Base-by-base conservation (phyloP, 2,888 invertebrate genomes). In the Erynnis tages region DNA sequence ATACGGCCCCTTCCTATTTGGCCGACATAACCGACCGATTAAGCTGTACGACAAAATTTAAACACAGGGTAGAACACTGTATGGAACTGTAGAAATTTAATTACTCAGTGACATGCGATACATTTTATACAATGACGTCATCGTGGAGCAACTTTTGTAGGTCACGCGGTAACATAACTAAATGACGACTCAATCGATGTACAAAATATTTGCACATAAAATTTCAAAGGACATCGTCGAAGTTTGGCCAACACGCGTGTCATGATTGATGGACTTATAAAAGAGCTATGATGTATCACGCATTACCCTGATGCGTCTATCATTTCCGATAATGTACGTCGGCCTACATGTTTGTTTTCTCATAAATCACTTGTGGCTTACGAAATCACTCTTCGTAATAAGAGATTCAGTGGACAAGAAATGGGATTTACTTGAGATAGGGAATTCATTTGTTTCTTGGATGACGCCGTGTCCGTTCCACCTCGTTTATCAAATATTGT, bases 201-300 rank as follows among this genome's bases (percentile, higher is more conserved):
- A n/a, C n/a, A n/a, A n/a, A n/a, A n/a, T n/a, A n/a, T n/a, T n/a
- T n/a, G n/a, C n/a, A n/a, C n/a, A n/a, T n/a, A 40, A 14, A 14
- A 14, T 13, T 29, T 17, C 3, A 19, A 43, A 43, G 43, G 30
- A 43, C 43, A n/a, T 25, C 8, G 16, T 10, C 17, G 27, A 16
- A 5, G 25, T 7, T 29, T 30, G 13, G 6, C 7, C 11, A 19
- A 14, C 4, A 17, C 30, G 30, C 43, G 21, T 16, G 17, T 30
- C 34, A n/a, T 49, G 41, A 41, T 49, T 41, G 49, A 49, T 49
- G 41, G 49, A 21, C 34, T 34, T 41, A 25, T 49, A 49, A 49
- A 32, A 49, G 41, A 11, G 49, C 34, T 25, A 7, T 25, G 49
- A 49, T 49, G 41, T 49, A 49, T 41, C 34, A 27, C 19, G 27